These are phyloP conservation scores for Dryoscopus gambensis DNA, from an alignment of 2,113 vertebrate species.

Conservation along the genomic window DNA sequence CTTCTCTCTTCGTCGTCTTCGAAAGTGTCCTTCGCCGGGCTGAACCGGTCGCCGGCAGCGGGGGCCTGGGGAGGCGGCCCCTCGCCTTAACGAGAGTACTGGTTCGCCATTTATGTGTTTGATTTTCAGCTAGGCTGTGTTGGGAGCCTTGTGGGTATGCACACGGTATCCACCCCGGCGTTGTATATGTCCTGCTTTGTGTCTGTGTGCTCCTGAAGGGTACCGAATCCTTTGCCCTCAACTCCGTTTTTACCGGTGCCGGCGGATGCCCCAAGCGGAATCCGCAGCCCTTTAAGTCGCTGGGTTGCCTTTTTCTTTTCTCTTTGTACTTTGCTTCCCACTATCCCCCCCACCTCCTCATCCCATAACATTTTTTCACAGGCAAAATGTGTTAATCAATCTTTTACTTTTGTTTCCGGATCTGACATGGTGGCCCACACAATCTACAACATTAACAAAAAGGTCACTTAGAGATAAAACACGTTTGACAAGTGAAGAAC, in stretches of 20 bases:
- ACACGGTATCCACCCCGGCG: neutral
- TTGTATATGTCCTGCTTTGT: neutral
- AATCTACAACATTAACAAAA: conserved; percentile 70
- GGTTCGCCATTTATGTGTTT: neutral
- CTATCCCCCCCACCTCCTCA: neutral
- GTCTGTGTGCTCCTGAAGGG: neutral
- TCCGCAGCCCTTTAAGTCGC: neutral
- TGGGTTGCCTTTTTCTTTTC: conserved; percentile 1
- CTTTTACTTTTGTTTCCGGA: conserved; percentile 69
- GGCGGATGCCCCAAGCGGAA: neutral
- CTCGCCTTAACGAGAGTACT: neutral
- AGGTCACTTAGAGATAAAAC: conserved; percentile 75
- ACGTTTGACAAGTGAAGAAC: conserved; percentile 73
- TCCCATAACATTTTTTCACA: conserved; percentile 53
- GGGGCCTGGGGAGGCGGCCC: neutral
- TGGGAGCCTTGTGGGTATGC: neutral
- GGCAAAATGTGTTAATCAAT: conserved; percentile 68
- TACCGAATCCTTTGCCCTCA: neutral
- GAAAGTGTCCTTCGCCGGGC: neutral
- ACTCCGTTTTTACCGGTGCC: neutral
- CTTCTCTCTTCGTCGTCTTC: neutral
- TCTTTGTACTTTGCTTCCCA: conserved; percentile 37
- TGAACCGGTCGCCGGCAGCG: neutral
- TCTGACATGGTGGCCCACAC: conserved; percentile 72
- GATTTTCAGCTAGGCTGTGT: neutral